These are phyloP conservation scores for Fregata magnificens DNA, from an alignment of 2,113 vertebrate species.

Conservation along the genomic window DNA sequence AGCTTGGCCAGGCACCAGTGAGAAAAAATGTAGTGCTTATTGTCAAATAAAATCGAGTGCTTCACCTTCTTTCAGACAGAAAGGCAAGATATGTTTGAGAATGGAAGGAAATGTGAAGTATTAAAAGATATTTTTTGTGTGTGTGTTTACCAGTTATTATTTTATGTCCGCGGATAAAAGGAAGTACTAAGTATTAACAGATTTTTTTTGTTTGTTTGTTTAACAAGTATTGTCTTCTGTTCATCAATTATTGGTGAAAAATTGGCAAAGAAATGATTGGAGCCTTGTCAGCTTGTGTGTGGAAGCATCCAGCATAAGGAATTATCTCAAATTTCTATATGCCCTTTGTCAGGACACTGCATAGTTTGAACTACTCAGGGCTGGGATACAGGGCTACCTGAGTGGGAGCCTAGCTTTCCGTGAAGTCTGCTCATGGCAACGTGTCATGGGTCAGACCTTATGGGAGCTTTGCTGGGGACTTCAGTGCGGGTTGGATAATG, in stretches of 20 bases:
- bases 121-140: background rate
- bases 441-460: background rate
- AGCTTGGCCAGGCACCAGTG: background rate
- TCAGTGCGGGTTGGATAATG: background rate
- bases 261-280: background rate
- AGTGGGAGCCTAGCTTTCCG: background rate
- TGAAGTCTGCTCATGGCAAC: background rate
- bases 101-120: background rate
- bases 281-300: background rate
- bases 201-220: background rate
- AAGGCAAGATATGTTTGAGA: background rate
- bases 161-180: background rate
- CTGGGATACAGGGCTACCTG: background rate
- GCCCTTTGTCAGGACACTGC: background rate
- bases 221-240: background rate
- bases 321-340: background rate
- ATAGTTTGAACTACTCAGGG: background rate
- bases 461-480: background rate
- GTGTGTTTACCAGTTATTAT: background rate
- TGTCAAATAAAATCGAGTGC: accelerated
- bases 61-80: background rate
- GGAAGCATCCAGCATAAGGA: background rate
- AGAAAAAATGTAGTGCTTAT: background rate
- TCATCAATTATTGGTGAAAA: background rate
- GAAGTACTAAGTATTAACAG: background rate